These are phyloP conservation scores for Bombus confusus DNA, from an alignment of 1,140 invertebrate genomes.

Conservation along the genomic window DNA sequence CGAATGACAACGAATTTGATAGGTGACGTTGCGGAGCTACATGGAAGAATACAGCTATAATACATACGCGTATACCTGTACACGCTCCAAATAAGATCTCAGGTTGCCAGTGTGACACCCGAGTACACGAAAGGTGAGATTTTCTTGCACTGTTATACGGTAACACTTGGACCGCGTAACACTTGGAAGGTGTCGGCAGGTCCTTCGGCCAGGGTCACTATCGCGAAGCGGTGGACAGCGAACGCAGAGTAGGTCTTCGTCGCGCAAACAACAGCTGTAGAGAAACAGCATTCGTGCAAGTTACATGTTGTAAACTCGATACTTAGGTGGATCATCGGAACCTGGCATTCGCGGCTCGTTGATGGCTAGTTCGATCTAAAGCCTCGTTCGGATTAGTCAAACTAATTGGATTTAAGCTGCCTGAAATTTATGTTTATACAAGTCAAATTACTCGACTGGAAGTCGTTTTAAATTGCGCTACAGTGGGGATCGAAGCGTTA, in stretches of 20 bases:
- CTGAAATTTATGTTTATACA: background rate
- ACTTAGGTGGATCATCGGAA: conserved; percentile 63
- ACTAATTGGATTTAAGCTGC: background rate
- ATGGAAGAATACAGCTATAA: conserved; percentile 11
- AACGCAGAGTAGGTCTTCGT: conserved; percentile 64
- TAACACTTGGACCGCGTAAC: conserved; percentile 71
- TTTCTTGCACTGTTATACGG: conserved; percentile 67
- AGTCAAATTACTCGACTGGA: background rate
- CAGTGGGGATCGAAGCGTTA: too few species aligned
- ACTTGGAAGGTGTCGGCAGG: conserved; percentile 77
- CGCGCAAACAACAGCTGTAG: conserved; percentile 29
- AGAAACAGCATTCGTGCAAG: conserved; percentile 48
- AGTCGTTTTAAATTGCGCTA: background rate
- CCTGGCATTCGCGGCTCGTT: conserved; percentile 58
- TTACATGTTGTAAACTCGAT: conserved; percentile 63
- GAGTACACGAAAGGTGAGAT: conserved; percentile 71
- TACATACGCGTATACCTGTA: conserved; percentile 16
- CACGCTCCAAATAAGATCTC: conserved; percentile 62
- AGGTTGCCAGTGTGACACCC: conserved; percentile 69
- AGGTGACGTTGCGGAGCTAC: background rate
- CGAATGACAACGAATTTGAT: background rate
- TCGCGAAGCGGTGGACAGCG: conserved; percentile 50
- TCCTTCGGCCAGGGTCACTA: conserved; percentile 55
- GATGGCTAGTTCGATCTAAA: conserved; percentile 1
- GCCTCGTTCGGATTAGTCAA: conserved; percentile 4